A percentile compares a stretch with the other conserved stretches of the same genome.
These are phyloP conservation scores for Lophius piscatorius DNA, from an alignment of 2,113 vertebrate genomes.

Conservation along the genomic window DNA sequence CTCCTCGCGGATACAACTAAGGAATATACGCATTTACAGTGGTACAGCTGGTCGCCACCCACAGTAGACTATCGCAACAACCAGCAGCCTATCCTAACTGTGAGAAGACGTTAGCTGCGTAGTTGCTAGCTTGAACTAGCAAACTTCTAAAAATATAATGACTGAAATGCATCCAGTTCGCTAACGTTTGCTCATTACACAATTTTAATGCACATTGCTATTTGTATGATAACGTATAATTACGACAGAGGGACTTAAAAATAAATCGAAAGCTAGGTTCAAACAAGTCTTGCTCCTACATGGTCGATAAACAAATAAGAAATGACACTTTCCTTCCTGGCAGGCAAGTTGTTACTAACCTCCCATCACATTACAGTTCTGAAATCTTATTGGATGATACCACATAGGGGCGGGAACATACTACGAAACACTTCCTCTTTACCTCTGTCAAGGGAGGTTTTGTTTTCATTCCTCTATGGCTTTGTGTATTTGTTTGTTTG, in stretches of 20 bases:
- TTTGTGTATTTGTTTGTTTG: too few species aligned
- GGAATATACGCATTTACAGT: not conserved
- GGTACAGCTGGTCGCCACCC: slow-evolving; percentile 5
- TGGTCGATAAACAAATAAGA: too few species aligned
- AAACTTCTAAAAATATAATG: slow-evolving; percentile 58
- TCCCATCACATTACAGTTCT: slow-evolving; percentile 27
- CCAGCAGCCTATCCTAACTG: slow-evolving; percentile 20
- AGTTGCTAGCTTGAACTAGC: slow-evolving; percentile 60
- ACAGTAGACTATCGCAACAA: slow-evolving; percentile 14
- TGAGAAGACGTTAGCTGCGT: slow-evolving; percentile 37
- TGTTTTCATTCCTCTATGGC: too few species aligned
- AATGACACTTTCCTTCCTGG: slow-evolving; percentile 43
- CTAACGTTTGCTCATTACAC: slow-evolving; percentile 4
- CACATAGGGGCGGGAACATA: not conserved
- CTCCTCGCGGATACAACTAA: slow-evolving; percentile 10
- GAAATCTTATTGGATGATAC: slow-evolving; percentile 53
- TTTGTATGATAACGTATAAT: not conserved
- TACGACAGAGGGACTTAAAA: too few species aligned
- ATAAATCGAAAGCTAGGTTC: too few species aligned
- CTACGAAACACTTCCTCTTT: rapidly evolving
- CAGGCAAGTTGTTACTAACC: slow-evolving; percentile 60
- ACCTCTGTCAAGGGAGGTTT: too few species aligned
- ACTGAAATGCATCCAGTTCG: slow-evolving; percentile 26
- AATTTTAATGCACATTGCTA: slow-evolving; percentile 30
- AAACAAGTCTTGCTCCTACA: too few species aligned